phyloP scores from a whole-genome alignment of 2,113 vertebrate genomes.

The Odontesthes bonariensis region DNA sequence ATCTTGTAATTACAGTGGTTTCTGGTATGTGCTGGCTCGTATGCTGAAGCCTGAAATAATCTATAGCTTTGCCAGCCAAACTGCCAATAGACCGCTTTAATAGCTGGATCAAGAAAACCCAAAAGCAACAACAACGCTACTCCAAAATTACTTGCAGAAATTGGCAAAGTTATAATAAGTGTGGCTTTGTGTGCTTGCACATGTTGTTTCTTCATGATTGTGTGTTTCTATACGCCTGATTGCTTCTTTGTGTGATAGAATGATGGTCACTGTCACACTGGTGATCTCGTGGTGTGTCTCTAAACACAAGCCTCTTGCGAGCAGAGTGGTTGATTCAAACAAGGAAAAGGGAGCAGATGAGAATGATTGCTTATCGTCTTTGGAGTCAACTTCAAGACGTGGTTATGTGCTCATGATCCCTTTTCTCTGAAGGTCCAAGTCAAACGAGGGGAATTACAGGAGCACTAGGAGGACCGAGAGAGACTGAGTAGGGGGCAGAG shows the following conservation, averaged over 20 bases:
- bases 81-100: slow-evolving; percentile 69
- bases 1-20: slow-evolving; percentile 83
- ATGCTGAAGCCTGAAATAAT: slow-evolving; percentile 74
- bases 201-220: slow-evolving; percentile 33
- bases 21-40: slow-evolving; percentile 72
- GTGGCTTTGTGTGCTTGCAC: slow-evolving; percentile 45
- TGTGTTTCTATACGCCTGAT: slow-evolving; percentile 7
- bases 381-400: slow-evolving; percentile 41
- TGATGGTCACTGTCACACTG: slow-evolving; percentile 7
- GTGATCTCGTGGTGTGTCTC: slow-evolving; percentile 57
- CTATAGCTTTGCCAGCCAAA: slow-evolving; percentile 54
- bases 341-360: slow-evolving; percentile 12
- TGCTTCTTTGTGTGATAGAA: slow-evolving; percentile 1
- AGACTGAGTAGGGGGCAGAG: slow-evolving; percentile 63
- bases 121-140: slow-evolving; percentile 63
- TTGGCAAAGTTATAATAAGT: slow-evolving; percentile 62
- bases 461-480: slow-evolving; percentile 22
- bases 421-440: slow-evolving; percentile 49
- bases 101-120: slow-evolving; percentile 76
- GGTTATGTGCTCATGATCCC: slow-evolving; percentile 24
- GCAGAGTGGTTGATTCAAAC: slow-evolving; percentile 15
- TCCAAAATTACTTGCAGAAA: slow-evolving; percentile 75
- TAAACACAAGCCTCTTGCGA: slow-evolving; percentile 53
- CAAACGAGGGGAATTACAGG: slow-evolving; percentile 38
- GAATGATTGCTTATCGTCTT: slow-evolving; percentile 45